phyloP scores from a whole-genome alignment of 2,113 vertebrate genomes.

The Camelus bactrianus region DNA sequence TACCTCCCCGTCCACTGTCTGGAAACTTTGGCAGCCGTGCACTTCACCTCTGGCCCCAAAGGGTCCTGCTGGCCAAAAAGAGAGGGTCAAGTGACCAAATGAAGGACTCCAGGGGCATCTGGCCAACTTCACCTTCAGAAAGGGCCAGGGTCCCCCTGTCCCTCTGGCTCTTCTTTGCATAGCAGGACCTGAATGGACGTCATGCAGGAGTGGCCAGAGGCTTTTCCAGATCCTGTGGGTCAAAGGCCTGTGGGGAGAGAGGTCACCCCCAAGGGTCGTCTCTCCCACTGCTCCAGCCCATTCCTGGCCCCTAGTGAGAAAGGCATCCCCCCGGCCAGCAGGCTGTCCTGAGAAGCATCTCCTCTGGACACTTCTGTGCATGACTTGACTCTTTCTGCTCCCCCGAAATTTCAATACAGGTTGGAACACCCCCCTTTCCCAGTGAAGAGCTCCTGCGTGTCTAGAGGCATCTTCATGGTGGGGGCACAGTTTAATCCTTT shows the following conservation, averaged over 20 bases:
- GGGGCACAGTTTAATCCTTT: rapidly evolving
- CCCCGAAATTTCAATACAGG: neutral
- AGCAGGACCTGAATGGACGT: conserved; percentile 18
- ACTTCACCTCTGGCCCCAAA: neutral
- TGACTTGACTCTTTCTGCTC: neutral
- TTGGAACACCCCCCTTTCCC: neutral
- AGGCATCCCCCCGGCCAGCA: no score
- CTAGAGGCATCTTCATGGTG: rapidly evolving
- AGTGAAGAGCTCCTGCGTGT: rapidly evolving
- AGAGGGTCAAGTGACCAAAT: rapidly evolving
- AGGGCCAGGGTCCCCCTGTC: rapidly evolving
- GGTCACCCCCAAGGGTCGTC: neutral
- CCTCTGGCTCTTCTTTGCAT: neutral
- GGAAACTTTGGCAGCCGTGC: neutral
- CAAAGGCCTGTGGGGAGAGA: neutral
- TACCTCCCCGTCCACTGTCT: neutral
- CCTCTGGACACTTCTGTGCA: neutral
- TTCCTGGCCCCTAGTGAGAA: neutral
- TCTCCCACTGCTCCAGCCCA: no score
- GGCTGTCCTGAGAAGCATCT: neutral
- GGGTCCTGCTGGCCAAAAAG: rapidly evolving
- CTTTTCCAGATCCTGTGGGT: neutral
- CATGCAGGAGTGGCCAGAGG: neutral
- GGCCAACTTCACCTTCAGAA: rapidly evolving
- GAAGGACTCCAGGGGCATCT: rapidly evolving